Base-by-base conservation (phyloP, 1,140 invertebrate species). In the Papilio polyxenes region DNA sequence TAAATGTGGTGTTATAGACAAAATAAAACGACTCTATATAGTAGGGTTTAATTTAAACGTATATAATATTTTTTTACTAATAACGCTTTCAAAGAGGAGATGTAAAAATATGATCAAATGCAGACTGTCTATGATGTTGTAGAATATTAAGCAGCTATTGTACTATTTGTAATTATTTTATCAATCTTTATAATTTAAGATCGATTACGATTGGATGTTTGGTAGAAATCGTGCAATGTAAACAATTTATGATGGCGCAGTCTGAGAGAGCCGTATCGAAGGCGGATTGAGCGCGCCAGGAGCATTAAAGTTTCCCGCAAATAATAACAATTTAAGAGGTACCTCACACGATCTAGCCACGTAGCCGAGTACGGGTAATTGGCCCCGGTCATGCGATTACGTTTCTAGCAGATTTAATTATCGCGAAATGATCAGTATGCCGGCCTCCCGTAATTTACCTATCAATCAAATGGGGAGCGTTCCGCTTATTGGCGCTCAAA, bases 331-430 rank as follows among this genome's bases (percentile, higher is more conserved):
- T 92, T 92, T 91, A 87, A 90, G 88, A 85, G 81, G 88, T 87
- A 89, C 89, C 90, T 92, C 90, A 92, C 90, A 92, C 89, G 90
- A 89, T 89, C 88, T 88, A 87, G 89, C 88, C 89, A 88, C 90
- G 88, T 92, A 92, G 90, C 86, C 89, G 90, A 89, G 83, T 85
- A 85, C 86, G 76, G 85, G 90, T 95, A 95, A 95, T 95, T 95
- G 94, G 89, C 86, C 85, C 87, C 89, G 90, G 93, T 94, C 94
- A 95, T 94, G 94, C 94, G 91, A 95, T 93, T 94, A 93, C 91
- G 90, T 94, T 95, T 88, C 93, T 92, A 89, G 91, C 88, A 90
- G 89, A 94, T 94, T 95, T 95, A 95, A 95, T 95, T 95, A 94
- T 93, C 87, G 90, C 89, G 84, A 94, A 94, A 95, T 94, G 92